Evolutionary conservation across 2,888 invertebrate species (phyloP).

Genomic region (Kryphioiulus occultus): DNA sequence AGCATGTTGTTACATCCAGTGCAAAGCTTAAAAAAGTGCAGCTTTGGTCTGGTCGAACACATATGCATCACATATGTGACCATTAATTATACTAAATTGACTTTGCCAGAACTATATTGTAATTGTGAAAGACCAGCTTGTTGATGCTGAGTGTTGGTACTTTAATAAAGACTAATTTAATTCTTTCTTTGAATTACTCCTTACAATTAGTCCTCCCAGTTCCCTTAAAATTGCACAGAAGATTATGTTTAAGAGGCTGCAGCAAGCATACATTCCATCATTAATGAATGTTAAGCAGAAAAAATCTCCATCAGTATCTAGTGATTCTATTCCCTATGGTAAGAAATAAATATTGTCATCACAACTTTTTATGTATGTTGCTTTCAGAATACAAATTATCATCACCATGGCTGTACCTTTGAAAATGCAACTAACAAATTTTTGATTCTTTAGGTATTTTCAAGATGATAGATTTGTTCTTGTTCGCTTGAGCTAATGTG

Average conservation of each 20-base stretch:
- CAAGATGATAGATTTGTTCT: background rate
- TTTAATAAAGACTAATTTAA: background rate
- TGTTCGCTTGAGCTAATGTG: background rate
- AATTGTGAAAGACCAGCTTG: too few species aligned
- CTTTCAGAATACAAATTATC: too few species aligned
- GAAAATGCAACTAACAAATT: too few species aligned
- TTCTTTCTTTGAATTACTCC: background rate
- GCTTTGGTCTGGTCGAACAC: too few species aligned
- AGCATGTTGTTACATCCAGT: too few species aligned
- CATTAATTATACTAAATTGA: too few species aligned
- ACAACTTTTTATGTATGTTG: too few species aligned
- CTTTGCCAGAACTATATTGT: background rate
- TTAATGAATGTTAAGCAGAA: background rate
- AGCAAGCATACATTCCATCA: conserved; percentile 1
- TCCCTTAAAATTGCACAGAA: background rate
- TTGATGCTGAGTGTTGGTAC: too few species aligned
- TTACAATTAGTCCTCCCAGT: background rate
- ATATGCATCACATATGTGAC: background rate
- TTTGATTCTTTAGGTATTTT: too few species aligned
- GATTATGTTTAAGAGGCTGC: background rate
- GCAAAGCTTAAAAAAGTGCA: background rate
- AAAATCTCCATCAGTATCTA: background rate
- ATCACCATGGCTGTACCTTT: too few species aligned
- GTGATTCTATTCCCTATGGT: background rate
- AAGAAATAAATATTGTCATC: background rate